phyloP scores from a whole-genome alignment of 2,888 invertebrate genomes.

The Eupithecia exiguata region DNA sequence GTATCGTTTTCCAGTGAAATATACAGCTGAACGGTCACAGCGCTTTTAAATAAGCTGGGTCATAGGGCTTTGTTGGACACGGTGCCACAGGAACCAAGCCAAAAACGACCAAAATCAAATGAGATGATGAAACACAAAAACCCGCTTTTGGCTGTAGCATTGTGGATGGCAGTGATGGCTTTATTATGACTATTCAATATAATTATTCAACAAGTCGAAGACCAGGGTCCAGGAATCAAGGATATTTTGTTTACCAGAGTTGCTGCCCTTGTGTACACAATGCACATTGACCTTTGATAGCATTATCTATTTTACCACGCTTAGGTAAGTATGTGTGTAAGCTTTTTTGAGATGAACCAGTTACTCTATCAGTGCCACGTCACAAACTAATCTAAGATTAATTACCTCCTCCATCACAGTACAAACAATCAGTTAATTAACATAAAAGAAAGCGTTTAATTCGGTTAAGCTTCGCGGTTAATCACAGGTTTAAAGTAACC shows the following conservation, averaged over 20 bases:
- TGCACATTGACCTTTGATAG: background rate
- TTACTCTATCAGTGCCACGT: conserved; percentile 21
- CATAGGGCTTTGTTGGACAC: background rate
- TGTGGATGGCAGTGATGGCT: background rate
- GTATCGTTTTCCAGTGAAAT: conserved; percentile 56
- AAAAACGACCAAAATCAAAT: background rate
- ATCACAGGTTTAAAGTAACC: conserved; percentile 71
- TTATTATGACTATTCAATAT: background rate
- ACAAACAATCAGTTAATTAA: conserved; percentile 76
- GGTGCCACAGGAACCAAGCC: too few relatives aligned
- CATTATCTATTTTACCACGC: background rate
- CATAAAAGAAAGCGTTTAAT: conserved; percentile 80
- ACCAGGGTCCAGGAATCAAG: background rate
- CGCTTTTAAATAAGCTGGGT: conserved; percentile 16
- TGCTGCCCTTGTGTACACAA: background rate
- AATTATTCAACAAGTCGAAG: background rate
- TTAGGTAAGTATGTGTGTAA: background rate
- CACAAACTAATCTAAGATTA: conserved; percentile 58
- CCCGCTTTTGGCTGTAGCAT: background rate
- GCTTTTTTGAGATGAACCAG: conserved; percentile 12
- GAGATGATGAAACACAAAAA: background rate
- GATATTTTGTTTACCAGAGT: background rate
- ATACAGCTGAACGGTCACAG: conserved; percentile 46
- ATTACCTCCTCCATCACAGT: conserved; percentile 56
- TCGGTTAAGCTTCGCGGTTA: conserved; percentile 74